phyloP scores from a whole-genome alignment of 2,888 invertebrate genomes.

The Ectobius pallidus region DNA sequence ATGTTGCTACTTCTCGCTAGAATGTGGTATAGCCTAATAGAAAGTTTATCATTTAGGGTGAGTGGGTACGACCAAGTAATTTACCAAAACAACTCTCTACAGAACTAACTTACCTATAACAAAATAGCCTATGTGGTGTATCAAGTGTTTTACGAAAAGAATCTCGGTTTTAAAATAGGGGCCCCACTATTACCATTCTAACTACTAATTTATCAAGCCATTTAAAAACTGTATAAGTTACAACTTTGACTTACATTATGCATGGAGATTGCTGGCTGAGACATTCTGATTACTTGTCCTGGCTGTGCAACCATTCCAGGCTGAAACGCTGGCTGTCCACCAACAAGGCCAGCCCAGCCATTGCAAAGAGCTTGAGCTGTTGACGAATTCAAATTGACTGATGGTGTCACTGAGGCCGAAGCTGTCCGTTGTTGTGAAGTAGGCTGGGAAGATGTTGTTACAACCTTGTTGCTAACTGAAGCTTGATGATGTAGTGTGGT shows the following conservation, averaged over 20 bases:
- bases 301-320: slow-evolving; percentile 50
- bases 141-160: too few relatives aligned
- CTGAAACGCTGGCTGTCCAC: slow-evolving; percentile 56
- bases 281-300: slow-evolving; percentile 53
- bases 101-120: too few relatives aligned
- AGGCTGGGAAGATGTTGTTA: slow-evolving; percentile 65
- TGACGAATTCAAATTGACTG: slow-evolving; percentile 18
- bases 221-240: too few relatives aligned
- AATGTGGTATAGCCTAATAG: too few relatives aligned
- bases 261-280: slow-evolving; percentile 46
- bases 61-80: too few relatives aligned
- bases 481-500: slow-evolving; percentile 47
- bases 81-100: too few relatives aligned
- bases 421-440: slow-evolving; percentile 54
- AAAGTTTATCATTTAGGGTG: too few relatives aligned
- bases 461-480: slow-evolving; percentile 75
- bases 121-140: too few relatives aligned
- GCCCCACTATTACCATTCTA: too few relatives aligned
- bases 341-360: slow-evolving; percentile 57
- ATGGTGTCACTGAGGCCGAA: slow-evolving; percentile 14
- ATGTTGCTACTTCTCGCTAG: too few relatives aligned
- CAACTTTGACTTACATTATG: slow-evolving; percentile 56
- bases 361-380: slow-evolving; percentile 53
- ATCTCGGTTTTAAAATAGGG: too few relatives aligned
- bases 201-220: too few relatives aligned